Percentiles rank a stretch among this genome's conserved stretches.
Conservation (phyloP, 2,113 vertebrate species). For the Dolichotis patagonum region DNA sequence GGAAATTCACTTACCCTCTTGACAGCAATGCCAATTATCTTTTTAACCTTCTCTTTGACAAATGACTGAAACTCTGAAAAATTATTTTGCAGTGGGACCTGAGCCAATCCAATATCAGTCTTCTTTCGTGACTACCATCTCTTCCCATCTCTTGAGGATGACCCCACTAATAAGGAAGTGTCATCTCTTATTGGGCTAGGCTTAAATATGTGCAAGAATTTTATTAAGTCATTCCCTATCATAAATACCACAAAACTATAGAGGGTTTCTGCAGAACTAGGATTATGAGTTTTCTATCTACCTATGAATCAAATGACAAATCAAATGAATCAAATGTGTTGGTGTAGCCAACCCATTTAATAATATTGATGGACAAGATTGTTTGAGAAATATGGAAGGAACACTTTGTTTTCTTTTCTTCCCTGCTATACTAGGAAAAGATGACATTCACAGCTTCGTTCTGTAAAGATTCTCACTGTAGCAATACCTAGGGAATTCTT, state of each 20-base stretch:
- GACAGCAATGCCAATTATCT: slow-evolving; percentile 70
- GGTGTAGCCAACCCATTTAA: neutral
- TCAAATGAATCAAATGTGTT: too few species aligned
- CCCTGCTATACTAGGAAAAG: neutral
- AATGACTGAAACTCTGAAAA: slow-evolving; percentile 54
- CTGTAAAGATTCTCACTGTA: neutral
- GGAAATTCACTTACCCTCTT: slow-evolving; percentile 64
- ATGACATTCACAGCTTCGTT: neutral
- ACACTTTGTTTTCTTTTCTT: neutral
- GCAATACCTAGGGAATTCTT: neutral
- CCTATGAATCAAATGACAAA: neutral
- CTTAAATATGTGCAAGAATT: slow-evolving; percentile 35
- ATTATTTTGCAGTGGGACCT: slow-evolving; percentile 48
- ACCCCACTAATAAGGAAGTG: neutral
- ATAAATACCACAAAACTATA: slow-evolving; percentile 40
- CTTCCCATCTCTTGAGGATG: slow-evolving; percentile 48
- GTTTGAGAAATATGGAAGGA: neutral
- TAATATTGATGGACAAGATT: neutral
- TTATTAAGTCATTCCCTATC: slow-evolving; percentile 14
- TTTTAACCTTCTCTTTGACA: slow-evolving; percentile 51
- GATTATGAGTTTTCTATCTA: neutral
- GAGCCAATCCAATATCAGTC: neutral
- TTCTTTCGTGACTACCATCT: slow-evolving; percentile 6
- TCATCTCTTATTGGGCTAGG: neutral
- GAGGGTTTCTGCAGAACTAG: neutral